phyloP scores from a whole-genome alignment of 2,888 invertebrate species.

The Lathronympha strigana region DNA sequence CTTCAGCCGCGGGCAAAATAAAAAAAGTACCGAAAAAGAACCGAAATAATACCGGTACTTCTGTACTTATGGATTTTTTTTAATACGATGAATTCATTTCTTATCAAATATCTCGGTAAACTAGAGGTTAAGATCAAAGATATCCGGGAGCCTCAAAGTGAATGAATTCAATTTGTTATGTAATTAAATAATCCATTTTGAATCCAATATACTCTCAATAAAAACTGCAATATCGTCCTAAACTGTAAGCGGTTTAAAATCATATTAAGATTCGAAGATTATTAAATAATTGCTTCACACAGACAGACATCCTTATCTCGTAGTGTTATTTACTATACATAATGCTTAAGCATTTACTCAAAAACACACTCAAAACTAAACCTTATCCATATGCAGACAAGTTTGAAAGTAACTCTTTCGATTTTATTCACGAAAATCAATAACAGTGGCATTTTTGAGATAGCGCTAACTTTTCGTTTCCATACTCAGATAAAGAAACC shows the following conservation, averaged over 20 bases:
- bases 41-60: too few species aligned
- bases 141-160: too few species aligned
- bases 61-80: too few species aligned
- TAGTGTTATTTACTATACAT: slow-evolving; percentile 15
- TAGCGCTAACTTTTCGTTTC: slow-evolving; percentile 36
- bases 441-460: slow-evolving; percentile 38
- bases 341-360: slow-evolving; percentile 2
- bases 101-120: too few species aligned
- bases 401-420: background rate
- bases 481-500: slow-evolving; percentile 36
- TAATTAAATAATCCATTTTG: background rate
- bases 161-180: too few species aligned
- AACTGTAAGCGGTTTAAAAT: too few species aligned
- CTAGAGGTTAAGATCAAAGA: too few species aligned
- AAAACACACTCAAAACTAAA: background rate
- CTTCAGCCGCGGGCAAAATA: too few species aligned
- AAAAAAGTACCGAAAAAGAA: too few species aligned
- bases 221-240: background rate
- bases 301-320: slow-evolving; percentile 26
- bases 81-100: too few species aligned
- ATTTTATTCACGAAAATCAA: slow-evolving; percentile 35
- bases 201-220: slow-evolving; percentile 16
- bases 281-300: slow-evolving; percentile 31
- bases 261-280: slow-evolving; percentile 19
- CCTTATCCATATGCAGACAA: background rate